A percentile compares a stretch with the other conserved stretches of the same genome.
Conservation (phyloP, 2,113 vertebrate species). For the Cheirogaleus medius region DNA sequence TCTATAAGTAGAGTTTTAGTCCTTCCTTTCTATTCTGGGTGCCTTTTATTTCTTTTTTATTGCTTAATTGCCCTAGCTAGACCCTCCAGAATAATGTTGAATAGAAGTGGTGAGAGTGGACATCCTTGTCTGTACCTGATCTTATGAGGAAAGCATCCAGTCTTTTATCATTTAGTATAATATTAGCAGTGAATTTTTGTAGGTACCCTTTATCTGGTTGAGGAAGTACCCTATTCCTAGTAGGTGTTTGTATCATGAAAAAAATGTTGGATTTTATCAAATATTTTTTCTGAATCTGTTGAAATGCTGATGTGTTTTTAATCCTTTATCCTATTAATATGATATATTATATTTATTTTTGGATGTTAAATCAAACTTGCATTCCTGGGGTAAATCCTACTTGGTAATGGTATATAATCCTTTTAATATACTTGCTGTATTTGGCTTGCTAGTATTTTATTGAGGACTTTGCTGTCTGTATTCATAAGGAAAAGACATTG, state of each 20-base stretch:
- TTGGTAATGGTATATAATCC: not conserved
- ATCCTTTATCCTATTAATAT: not conserved
- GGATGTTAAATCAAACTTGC: not conserved
- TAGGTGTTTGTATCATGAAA: not conserved
- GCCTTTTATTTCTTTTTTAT: not conserved
- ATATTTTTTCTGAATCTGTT: conserved; percentile 13
- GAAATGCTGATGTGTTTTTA: conserved; percentile 33
- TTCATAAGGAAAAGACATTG: not conserved
- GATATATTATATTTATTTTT: not conserved
- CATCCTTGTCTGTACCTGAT: not conserved
- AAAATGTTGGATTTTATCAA: not conserved
- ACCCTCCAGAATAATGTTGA: not conserved
- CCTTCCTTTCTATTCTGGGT: not conserved
- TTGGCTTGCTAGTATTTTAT: not conserved
- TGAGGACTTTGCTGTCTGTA: not conserved
- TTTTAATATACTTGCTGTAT: not conserved
- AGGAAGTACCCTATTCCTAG: not conserved
- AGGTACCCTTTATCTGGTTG: not conserved
- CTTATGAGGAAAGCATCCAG: not conserved
- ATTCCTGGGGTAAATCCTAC: conserved; percentile 2
- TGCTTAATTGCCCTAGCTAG: not conserved
- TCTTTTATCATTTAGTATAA: not conserved
- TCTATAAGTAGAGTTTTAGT: not conserved
- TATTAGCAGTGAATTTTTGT: not conserved
- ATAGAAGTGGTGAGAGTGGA: not conserved